Conservation (phyloP, 2,797 vertebrate species). For the Melanotaenia boesemani region DNA sequence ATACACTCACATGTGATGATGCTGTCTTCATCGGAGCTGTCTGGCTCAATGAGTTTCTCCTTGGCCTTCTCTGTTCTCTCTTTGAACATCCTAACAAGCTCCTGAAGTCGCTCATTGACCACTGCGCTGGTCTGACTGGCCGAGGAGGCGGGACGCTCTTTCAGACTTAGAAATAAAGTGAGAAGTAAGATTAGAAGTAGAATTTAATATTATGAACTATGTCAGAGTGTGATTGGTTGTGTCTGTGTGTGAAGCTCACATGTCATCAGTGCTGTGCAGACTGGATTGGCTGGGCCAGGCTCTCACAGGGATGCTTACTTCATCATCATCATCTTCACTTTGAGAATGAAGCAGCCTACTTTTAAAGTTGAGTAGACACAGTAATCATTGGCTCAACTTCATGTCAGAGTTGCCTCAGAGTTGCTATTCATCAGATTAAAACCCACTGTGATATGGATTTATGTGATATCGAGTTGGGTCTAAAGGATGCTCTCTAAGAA, state of each 20-base stretch:
- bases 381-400: neutral
- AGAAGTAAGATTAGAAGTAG: neutral
- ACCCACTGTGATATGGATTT: neutral
- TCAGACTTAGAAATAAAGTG: constrained; percentile 63
- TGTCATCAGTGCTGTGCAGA: constrained; percentile 78
- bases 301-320: constrained; percentile 67
- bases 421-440: neutral
- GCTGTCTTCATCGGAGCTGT: constrained; percentile 92
- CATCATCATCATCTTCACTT: constrained; percentile 84
- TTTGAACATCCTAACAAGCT: constrained; percentile 94
- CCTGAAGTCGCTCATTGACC: constrained; percentile 92
- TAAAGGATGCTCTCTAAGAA: neutral
- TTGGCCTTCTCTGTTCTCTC: constrained; percentile 95
- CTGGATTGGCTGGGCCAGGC: constrained; percentile 86
- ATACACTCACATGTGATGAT: constrained; percentile 85
- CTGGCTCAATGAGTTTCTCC: constrained; percentile 92
- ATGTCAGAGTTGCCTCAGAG: too few relatives aligned
- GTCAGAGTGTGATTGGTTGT: neutral
- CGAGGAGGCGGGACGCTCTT: constrained; percentile 84
- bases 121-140: constrained; percentile 88
- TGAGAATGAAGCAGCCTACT: constrained; percentile 80
- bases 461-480: too few relatives aligned
- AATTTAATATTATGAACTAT: neutral
- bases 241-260: constrained; percentile 65
- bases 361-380: constrained; percentile 41